Conservation (phyloP, 2,888 invertebrate genomes). For the Acanthosepion pharaonis region DNA sequence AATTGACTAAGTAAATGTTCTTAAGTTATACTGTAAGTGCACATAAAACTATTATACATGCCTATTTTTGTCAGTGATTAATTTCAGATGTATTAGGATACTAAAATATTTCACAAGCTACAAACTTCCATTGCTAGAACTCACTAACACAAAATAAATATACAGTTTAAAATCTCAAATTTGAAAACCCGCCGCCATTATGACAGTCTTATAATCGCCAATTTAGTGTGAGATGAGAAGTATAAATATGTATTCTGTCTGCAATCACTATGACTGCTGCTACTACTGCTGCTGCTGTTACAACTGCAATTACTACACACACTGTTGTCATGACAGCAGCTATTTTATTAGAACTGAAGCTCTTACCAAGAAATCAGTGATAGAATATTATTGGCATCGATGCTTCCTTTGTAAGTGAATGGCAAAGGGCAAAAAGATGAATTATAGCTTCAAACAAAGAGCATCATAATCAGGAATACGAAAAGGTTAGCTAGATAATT, state of each 20-base stretch:
- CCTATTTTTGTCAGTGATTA: too few relatives aligned
- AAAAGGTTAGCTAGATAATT: too few relatives aligned
- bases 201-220: not conserved
- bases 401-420: not conserved
- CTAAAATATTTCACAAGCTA: not conserved
- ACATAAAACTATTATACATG: too few relatives aligned
- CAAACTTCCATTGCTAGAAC: too few relatives aligned
- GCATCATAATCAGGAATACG: too few relatives aligned
- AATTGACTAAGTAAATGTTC: too few relatives aligned
- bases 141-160: not conserved
- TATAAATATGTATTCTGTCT: not conserved
- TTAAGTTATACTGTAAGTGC: too few relatives aligned
- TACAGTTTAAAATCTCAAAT: not conserved
- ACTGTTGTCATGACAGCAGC: not conserved
- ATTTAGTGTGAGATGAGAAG: not conserved
- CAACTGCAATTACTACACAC: not conserved
- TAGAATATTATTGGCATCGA: not conserved
- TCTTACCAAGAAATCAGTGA: not conserved
- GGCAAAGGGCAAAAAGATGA: too few relatives aligned
- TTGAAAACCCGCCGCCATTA: not conserved
- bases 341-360: not conserved
- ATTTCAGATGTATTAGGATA: not conserved
- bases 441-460: too few relatives aligned
- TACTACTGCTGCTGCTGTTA: not conserved
- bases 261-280: not conserved